Evolutionary conservation across 2,113 vertebrate species (phyloP).

Genomic region (Erythrocercus mccallii): DNA sequence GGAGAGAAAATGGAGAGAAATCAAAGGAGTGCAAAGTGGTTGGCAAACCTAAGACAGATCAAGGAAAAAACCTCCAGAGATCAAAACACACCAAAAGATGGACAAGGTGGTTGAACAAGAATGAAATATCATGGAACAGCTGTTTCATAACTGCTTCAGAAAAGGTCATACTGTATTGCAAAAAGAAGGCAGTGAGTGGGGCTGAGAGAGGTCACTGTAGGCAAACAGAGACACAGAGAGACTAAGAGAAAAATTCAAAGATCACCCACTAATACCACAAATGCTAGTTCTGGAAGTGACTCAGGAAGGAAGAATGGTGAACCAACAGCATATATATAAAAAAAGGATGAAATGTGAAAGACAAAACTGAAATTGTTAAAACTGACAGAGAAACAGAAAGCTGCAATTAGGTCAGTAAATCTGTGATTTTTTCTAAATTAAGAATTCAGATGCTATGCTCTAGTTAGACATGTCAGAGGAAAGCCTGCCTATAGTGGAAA

Average conservation of each 20-base stretch:
- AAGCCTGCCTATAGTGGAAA: not conserved
- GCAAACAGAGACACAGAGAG: not conserved
- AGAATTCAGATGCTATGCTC: not conserved
- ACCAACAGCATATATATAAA: not conserved
- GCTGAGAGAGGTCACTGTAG: not conserved
- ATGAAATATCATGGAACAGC: not conserved
- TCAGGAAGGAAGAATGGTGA: not conserved
- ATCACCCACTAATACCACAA: not conserved
- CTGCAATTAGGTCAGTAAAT: not conserved
- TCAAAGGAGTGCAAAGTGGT: conserved; percentile 10
- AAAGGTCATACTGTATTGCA: conserved; percentile 22
- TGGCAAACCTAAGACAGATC: not conserved
- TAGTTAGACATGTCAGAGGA: not conserved
- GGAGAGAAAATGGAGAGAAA: not conserved
- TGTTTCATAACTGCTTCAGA: conserved; percentile 14
- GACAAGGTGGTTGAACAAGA: not conserved
- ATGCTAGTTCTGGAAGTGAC: not conserved
- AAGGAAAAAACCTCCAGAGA: conserved; percentile 26
- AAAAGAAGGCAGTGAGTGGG: not conserved
- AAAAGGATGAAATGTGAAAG: not conserved
- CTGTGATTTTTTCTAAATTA: not conserved
- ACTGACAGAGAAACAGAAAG: not conserved
- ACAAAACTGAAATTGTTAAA: not conserved
- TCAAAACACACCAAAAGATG: conserved; percentile 24
- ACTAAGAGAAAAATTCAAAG: not conserved